A percentile compares a stretch with the other conserved stretches of the same genome.
phyloP scores from a whole-genome alignment of 2,888 invertebrate species.

The Hymenopus coronatus region DNA sequence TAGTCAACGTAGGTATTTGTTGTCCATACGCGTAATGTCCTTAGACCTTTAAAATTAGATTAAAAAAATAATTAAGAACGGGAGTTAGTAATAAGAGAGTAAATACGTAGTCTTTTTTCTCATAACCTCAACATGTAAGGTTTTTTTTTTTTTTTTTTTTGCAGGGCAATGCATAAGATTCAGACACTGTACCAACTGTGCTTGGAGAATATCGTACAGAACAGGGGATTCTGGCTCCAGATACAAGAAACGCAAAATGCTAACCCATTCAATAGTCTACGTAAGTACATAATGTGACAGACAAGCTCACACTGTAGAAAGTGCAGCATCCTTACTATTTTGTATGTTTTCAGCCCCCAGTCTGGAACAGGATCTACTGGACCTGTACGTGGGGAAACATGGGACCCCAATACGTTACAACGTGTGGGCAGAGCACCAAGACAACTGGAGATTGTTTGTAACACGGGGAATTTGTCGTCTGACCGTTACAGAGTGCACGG shows the following conservation, averaged over 20 bases:
- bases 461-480: conserved; percentile 32
- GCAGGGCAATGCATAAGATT: conserved; percentile 17
- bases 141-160: neutral
- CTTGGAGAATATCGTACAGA: conserved; percentile 33
- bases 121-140: neutral
- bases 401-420: conserved; percentile 25
- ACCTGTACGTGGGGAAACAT: conserved; percentile 32
- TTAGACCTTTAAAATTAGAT: neutral
- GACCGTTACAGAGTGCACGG: conserved; percentile 34
- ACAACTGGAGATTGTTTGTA: conserved; percentile 35
- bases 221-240: conserved; percentile 31
- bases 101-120: neutral
- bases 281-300: conserved; percentile 26
- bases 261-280: conserved; percentile 34
- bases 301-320: neutral
- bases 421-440: conserved; percentile 32
- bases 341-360: conserved; percentile 30
- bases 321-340: neutral
- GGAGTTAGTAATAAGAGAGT: too few species aligned
- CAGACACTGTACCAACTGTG: conserved; percentile 33
- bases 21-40: neutral
- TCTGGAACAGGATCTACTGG: conserved; percentile 34
- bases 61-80: neutral
- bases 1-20: neutral
- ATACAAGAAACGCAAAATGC: conserved; percentile 27